Base-by-base conservation (phyloP, 2,797 vertebrate genomes). In the Micromesistius poutassou region DNA sequence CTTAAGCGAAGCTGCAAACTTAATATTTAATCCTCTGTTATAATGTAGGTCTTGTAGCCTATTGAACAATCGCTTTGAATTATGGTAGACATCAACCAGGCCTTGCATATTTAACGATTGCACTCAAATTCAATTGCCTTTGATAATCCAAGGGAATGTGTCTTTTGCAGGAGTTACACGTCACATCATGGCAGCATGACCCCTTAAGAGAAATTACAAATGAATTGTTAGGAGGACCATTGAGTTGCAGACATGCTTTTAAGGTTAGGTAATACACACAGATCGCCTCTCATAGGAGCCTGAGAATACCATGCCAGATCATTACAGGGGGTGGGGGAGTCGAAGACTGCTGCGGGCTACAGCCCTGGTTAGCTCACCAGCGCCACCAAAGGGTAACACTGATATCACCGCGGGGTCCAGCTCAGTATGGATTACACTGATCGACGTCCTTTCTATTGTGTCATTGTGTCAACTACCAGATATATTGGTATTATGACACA, bases 1-100 rank as follows among this genome's bases (percentile, higher is more conserved):
- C 76, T 78, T 72, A 78, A 55, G 40, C 81, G 36, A 70, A n/a
- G n/a, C n/a, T n/a, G n/a, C n/a, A n/a, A n/a, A 77, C 82, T 73
- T 73, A 75, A 72, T 66, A 81, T 81, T 77, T 75, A n/a, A 81
- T 77, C 62, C 30, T 8, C 28, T 36, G 62, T 75, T 62, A 75
- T 33, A 72, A 62, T 62, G 46, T 46, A 80, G 72, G 40, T 70
- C 72, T 74, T 72, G 68, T 55, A 72, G 73, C 25, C 71, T 68
- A 72, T 73, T 81, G 40, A 75, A 77, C 73, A 46, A 77, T 77
- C 71, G 55, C 70, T 68, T 78, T 75, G 10, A 62, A 66, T 81
- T 78, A 81, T 46, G 13, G 5, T 73, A 76, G 50, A 78, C 42
- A 81, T 74, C 74, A 55, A 36, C 42, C 30, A 28, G 66, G 66